Evolutionary conservation across 2,888 invertebrate genomes (phyloP), one percentile per base, ranked within the genome.

Genomic region (Himalopsyche kuldschensis): DNA sequence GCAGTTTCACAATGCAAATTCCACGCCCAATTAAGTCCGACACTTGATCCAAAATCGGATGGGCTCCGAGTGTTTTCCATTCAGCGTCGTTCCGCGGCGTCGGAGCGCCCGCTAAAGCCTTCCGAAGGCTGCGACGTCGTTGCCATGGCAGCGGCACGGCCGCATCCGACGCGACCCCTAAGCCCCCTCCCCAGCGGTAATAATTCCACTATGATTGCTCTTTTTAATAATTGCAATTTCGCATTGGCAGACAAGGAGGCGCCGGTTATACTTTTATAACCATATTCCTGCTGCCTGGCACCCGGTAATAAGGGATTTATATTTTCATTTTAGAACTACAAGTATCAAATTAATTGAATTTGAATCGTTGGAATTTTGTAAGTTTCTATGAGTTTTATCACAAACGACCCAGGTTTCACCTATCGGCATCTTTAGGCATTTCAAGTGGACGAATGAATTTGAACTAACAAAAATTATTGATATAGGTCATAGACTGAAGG

Each of bases 61-160:
- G 20, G 20, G 20, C 55, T 20, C 15, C 55, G 55, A 55, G 55
- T 20, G 55, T 55, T 55, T 55, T 55, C 55, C 55, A 55, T 55
- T 55, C 55, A 55, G 24, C 24, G 20, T 6, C 20, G 55, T 8
- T 55, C 55, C 24, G 55, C 55, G 55, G 55, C 55, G 20, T 10
- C 24, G 55, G 55, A 8, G 55, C 55, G 55, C 24, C 55, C 2
- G 15, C 55, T 20, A 20, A 55, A 55, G 55, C 55, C 55, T 55
- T 6, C 63, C 32, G 80, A 80, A 80, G 80, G 80, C 69, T 35
- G 15, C 20, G 30, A 30, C 15, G 15, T 46, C 27, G 55, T 63
- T 63, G 11, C 27, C 63, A 47, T 31, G 80, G 63, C 69, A 48
- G 63, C 80, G 80, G 31, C 80, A 30, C 80, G 80, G 27, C 32